phyloP scores from a whole-genome alignment of 2,113 vertebrate species.

The Pyrgilauda ruficollis region DNA sequence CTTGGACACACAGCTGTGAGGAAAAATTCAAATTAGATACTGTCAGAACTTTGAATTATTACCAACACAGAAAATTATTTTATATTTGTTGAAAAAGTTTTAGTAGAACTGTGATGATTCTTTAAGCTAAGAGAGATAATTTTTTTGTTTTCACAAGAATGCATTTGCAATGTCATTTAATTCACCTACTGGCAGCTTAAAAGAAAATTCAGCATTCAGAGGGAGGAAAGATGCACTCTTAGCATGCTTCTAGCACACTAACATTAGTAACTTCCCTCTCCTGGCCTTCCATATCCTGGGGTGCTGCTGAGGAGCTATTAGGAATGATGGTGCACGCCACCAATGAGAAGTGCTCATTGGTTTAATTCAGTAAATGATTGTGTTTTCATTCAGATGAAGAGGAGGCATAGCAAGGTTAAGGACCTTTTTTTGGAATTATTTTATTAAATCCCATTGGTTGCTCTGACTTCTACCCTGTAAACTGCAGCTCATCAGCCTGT shows the following conservation, averaged over 20 bases:
- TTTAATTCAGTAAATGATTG: not conserved
- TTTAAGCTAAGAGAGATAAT: conserved; percentile 32
- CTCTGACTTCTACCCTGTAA: not conserved
- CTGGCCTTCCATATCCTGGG: not conserved
- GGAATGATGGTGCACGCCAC: not conserved
- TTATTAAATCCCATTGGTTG: conserved; percentile 1
- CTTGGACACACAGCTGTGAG: not conserved
- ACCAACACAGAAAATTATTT: not conserved
- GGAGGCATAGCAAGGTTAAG: not conserved
- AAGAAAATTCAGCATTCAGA: conserved; percentile 19
- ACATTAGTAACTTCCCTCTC: not conserved
- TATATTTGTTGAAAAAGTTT: conserved; percentile 25
- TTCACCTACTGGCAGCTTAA: conserved; percentile 30
- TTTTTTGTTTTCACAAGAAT: conserved; percentile 18
- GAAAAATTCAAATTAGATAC: conserved; percentile 7
- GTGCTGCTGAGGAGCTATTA: not conserved
- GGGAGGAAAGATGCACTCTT: not conserved
- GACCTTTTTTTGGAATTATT: not conserved
- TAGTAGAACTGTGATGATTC: conserved; percentile 33
- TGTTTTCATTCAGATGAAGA: not conserved
- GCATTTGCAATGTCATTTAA: conserved; percentile 26
- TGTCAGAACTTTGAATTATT: not conserved
- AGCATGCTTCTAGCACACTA: not conserved
- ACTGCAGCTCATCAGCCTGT: not conserved
- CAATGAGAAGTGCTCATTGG: not conserved